Conservation (phyloP, 2,797 vertebrate species). For the Nannoperca australis region DNA sequence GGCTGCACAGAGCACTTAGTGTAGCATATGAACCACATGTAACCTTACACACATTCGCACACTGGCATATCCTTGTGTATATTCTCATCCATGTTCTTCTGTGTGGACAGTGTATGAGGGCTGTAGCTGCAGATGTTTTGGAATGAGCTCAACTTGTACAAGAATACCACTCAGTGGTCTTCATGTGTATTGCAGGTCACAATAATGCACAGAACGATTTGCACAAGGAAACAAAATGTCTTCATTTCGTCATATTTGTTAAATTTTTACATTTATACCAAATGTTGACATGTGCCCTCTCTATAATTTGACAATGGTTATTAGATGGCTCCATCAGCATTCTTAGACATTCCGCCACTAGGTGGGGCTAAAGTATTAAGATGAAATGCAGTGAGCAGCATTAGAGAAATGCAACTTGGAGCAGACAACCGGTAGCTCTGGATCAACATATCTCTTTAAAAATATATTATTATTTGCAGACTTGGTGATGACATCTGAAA, state of each 20-base stretch:
- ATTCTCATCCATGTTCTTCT: slow-evolving; percentile 15
- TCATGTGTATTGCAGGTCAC: slow-evolving; percentile 32
- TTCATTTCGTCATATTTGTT: not conserved
- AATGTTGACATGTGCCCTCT: slow-evolving; percentile 14
- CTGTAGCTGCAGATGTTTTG: not conserved
- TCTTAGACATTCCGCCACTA: slow-evolving; percentile 46
- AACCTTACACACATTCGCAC: slow-evolving; percentile 30
- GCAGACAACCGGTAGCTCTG: not conserved
- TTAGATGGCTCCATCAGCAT: not conserved
- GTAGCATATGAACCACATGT: slow-evolving; percentile 25
- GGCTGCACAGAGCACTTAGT: slow-evolving; percentile 48
- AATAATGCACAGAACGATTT: not conserved
- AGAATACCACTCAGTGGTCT: slow-evolving; percentile 53
- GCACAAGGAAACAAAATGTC: not conserved
- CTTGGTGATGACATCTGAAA: slow-evolving; percentile 1
- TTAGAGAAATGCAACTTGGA: slow-evolving; percentile 1
- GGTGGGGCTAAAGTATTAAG: slow-evolving; percentile 73
- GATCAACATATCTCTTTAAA: not conserved
- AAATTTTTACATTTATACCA: not conserved
- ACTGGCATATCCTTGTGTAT: slow-evolving; percentile 12
- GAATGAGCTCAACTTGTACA: slow-evolving; percentile 24
- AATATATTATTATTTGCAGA: slow-evolving; percentile 6
- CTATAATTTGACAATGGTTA: not conserved
- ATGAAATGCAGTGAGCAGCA: slow-evolving; percentile 13
- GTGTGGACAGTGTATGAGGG: not conserved